phyloP scores from a whole-genome alignment of 2,797 vertebrate genomes.

The Anas bernieri region DNA sequence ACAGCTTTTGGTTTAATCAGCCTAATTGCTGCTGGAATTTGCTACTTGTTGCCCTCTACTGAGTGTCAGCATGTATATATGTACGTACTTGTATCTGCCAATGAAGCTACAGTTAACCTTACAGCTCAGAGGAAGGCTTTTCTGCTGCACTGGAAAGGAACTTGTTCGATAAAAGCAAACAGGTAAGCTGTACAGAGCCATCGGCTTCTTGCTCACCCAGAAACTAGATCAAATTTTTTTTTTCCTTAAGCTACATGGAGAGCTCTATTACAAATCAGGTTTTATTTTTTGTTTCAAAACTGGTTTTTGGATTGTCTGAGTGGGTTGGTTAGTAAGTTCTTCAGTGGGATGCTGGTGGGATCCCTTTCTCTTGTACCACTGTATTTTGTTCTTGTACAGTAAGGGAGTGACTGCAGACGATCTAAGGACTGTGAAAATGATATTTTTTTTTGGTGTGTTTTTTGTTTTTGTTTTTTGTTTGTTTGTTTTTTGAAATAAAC shows the following conservation, averaged over 20 bases:
- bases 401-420: neutral
- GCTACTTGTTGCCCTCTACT: neutral
- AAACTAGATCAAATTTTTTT: neutral
- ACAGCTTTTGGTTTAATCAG: neutral
- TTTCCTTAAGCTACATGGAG: neutral
- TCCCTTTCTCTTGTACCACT: neutral
- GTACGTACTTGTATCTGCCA: neutral
- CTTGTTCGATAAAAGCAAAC: neutral
- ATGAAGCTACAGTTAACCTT: neutral
- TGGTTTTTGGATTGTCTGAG: neutral
- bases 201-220: neutral
- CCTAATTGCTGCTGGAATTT: neutral
- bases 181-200: neutral
- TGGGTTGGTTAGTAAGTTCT: neutral
- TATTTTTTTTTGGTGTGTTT: neutral
- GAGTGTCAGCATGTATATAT: neutral
- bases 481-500: neutral
- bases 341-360: rapidly evolving
- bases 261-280: neutral
- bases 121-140: neutral
- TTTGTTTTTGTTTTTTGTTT: neutral
- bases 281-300: neutral
- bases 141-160: neutral
- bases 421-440: neutral
- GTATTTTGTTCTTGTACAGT: neutral